Evolutionary conservation across 2,888 invertebrate species (phyloP), one percentile per base, ranked within the genome.

Genomic region (Falcaria lacertinaria): DNA sequence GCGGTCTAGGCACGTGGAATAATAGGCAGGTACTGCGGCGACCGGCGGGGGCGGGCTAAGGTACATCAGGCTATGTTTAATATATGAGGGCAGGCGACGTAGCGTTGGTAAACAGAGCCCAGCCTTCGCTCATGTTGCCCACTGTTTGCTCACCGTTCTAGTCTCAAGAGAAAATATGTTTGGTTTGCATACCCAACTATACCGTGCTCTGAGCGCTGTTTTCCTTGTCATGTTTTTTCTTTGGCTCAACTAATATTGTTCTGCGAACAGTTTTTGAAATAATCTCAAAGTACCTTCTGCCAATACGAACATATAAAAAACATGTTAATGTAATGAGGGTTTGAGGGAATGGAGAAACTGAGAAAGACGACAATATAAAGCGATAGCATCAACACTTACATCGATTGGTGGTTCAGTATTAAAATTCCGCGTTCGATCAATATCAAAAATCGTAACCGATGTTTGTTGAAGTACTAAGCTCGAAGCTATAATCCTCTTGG

Each of bases 91-190:
- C 83, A 81, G 73, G 82, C 85, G 87, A 86, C 85, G 85, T 80
- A 79, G 83, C 75, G 80, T 71, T 64, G 71, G 85, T 77, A 87
- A 86, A 86, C 87, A 87, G 69, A 69, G 70, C 64, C 73, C 77
- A 82, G 83, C 85, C 85, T 82, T 79, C 79, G 77, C 71, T 80
- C 76, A 80, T 68, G 82, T 75, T 75, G 78, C 74, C 77, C 71
- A 60, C 77, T 88, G 88, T 88, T 87, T 88, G 82, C 84, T 69
- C 72, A 71, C 77, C 80, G 83, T 80, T 80, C 84, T 79, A 80
- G 87, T 86, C 87, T 85, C 85, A 73, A 81, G 84, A 85, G 87
- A 82, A 88, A 88, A 87, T 88, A 85, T 88, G 88, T 88, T 87
- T 86, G 86, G 81, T 75, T 74, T 84, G 83, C 84, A 87, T 86